Percentiles rank a stretch among this genome's conserved stretches.
These are phyloP conservation scores for Epizoanthus fatuus DNA, from an alignment of 92 coral and sea anemone species.

Conservation along the genomic window DNA sequence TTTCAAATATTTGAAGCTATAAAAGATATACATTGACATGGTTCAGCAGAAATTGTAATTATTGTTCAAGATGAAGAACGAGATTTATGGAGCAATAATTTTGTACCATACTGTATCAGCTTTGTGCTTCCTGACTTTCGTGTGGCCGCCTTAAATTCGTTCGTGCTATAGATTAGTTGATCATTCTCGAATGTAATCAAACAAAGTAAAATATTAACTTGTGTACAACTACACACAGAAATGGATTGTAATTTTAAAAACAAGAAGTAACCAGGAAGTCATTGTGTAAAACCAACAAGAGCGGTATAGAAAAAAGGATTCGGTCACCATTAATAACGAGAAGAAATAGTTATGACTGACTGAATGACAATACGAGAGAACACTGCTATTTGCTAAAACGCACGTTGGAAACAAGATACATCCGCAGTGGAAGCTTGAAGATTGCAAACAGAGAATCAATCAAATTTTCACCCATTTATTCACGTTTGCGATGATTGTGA, in stretches of 20 bases:
- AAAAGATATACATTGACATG: too few species aligned
- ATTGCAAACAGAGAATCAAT: not conserved
- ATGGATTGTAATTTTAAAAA: conserved; percentile 1
- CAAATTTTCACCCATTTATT: not conserved
- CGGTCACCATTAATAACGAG: conserved; percentile 3
- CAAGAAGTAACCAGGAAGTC: conserved; percentile 12
- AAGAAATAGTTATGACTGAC: conserved; percentile 1
- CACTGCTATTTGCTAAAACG: not conserved
- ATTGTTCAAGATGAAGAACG: too few species aligned
- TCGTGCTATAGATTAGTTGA: too few species aligned
- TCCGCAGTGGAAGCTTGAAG: not conserved
- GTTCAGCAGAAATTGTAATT: too few species aligned
- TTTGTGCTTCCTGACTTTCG: too few species aligned
- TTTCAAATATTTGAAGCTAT: too few species aligned
- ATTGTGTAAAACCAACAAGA: not conserved
- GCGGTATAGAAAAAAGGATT: not conserved
- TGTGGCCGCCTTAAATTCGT: too few species aligned
- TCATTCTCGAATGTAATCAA: too few species aligned
- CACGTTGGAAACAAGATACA: not conserved
- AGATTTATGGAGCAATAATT: too few species aligned
- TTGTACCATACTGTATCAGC: too few species aligned
- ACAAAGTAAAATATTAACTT: too few species aligned
- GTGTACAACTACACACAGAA: too few species aligned
- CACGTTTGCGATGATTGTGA: conserved; percentile 12
- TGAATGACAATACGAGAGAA: not conserved